Evolutionary conservation across 2,888 invertebrate species (phyloP), one percentile per base, ranked within the genome.

Genomic region (Yponomeuta sedellus): DNA sequence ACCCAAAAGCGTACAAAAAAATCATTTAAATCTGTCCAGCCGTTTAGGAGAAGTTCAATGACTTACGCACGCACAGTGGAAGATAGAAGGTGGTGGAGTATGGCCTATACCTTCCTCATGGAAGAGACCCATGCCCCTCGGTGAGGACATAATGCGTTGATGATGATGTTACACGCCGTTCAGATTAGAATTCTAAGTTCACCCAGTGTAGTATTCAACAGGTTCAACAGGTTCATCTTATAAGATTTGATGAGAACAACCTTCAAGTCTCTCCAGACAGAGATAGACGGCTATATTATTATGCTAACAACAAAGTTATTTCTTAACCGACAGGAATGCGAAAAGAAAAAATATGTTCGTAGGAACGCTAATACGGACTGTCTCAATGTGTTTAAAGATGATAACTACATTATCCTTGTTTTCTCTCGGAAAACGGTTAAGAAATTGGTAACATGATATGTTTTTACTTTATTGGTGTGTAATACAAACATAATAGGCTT

Each of bases 321-420:
- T 66, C 71, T 64, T 20, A 19, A 61, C 34, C 8, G 39, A 39
- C 8, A 68, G 68, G 75, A 76, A 78, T 75, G 77, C 75, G 77
- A 81, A 80, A 77, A 77, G 83, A 86, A 83, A 81, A n/a, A 82
- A 77, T 75, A 73, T 76, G 70, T 58, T 74, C 77, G 77, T 77
- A 79, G 82, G 77, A 79, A 77, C 34, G 25, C 22, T 34, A 8
- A 34, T 16, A 34, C 52, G 10, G 78, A 73, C 80, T 81, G 79
- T 80, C 83, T 83, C 87, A 88, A 88, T 88, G 87, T 87, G 85
- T 87, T 87, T 84, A 86, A 86, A 88, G 88, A 86, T 89, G 90
- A 88, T 90, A 91, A 90, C 89, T 89, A 82, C 81, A 85, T 88
- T 86, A 84, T 73, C 79, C 81, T 78, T 73, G 80, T 81, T 80